A percentile compares a stretch with the other conserved stretches of the same genome.
Evolutionary conservation across 2,888 invertebrate genomes (phyloP).

Genomic region (Monoplex corrugatus): DNA sequence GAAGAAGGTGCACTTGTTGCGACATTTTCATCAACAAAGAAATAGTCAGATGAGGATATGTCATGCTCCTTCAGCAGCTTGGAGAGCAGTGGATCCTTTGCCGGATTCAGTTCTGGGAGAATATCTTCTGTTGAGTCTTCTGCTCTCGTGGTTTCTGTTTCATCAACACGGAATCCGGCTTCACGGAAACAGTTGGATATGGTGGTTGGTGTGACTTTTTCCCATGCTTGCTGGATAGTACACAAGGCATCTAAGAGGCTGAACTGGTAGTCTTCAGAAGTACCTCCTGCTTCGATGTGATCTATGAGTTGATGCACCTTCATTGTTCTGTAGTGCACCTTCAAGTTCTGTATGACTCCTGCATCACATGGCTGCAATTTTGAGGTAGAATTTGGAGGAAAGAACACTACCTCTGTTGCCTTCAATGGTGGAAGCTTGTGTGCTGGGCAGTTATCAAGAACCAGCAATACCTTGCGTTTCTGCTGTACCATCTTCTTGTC

Average conservation of each 20-base stretch:
- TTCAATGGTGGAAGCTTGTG: background rate
- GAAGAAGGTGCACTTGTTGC: background rate
- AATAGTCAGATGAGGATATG: constrained; percentile 25
- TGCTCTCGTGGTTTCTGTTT: constrained; percentile 19
- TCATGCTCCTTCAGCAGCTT: constrained; percentile 13
- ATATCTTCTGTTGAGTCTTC: constrained; percentile 19
- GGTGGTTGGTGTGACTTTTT: constrained; percentile 19
- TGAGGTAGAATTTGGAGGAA: background rate
- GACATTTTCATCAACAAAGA: constrained; percentile 14
- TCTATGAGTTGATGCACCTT: constrained; percentile 18
- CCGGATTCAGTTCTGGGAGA: constrained; percentile 7
- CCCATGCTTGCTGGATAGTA: constrained; percentile 35
- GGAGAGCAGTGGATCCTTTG: constrained; percentile 26
- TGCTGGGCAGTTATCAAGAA: constrained; percentile 15
- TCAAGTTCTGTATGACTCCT: background rate
- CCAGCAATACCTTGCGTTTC: constrained; percentile 12
- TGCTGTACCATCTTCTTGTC: constrained; percentile 2
- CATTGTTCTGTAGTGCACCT: constrained; percentile 29
- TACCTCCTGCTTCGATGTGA: constrained; percentile 15
- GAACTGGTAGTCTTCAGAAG: constrained; percentile 31
- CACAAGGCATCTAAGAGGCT: constrained; percentile 29
- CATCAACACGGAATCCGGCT: constrained; percentile 10
- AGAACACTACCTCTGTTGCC: background rate
- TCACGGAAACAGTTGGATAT: constrained; percentile 17
- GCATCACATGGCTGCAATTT: constrained; percentile 22